These are phyloP conservation scores for Onthophagus sagittarius DNA, from an alignment of 2,888 invertebrate genomes.

Conservation along the genomic window DNA sequence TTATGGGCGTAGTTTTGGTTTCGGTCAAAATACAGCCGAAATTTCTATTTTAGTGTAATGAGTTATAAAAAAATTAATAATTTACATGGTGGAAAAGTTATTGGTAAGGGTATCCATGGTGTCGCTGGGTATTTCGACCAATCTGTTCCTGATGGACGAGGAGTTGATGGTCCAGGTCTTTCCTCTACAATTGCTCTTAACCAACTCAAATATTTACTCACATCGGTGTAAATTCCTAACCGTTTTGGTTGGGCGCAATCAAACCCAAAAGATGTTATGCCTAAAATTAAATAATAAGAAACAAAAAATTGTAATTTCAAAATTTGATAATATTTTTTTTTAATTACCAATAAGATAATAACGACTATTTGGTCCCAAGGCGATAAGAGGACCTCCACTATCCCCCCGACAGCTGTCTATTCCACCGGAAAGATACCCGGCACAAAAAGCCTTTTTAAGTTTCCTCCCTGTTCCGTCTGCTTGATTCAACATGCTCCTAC, in stretches of 20 bases:
- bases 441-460: constrained; percentile 51
- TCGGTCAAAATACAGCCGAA: no score
- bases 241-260: constrained; percentile 58
- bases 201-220: constrained; percentile 57
- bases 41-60: no score
- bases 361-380: constrained; percentile 53
- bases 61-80: background rate
- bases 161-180: background rate
- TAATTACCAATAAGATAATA: constrained; percentile 58
- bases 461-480: constrained; percentile 36
- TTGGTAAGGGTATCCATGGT: constrained; percentile 16
- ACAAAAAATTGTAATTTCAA: no score
- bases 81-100: constrained; percentile 16
- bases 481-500: constrained; percentile 39
- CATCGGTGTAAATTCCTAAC: constrained; percentile 59
- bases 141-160: background rate
- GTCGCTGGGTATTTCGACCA: constrained; percentile 19
- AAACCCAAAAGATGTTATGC: constrained; percentile 64
- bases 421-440: constrained; percentile 53
- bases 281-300: constrained; percentile 41
- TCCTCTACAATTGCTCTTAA: constrained; percentile 42
- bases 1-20: no score
- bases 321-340: no score
- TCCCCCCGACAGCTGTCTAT: constrained; percentile 68
- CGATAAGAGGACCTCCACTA: constrained; percentile 60